Evolutionary conservation across 2,797 vertebrate species (phyloP), one percentile per base, ranked within the genome.

Genomic region (Oryzias dopingdopingensis): DNA sequence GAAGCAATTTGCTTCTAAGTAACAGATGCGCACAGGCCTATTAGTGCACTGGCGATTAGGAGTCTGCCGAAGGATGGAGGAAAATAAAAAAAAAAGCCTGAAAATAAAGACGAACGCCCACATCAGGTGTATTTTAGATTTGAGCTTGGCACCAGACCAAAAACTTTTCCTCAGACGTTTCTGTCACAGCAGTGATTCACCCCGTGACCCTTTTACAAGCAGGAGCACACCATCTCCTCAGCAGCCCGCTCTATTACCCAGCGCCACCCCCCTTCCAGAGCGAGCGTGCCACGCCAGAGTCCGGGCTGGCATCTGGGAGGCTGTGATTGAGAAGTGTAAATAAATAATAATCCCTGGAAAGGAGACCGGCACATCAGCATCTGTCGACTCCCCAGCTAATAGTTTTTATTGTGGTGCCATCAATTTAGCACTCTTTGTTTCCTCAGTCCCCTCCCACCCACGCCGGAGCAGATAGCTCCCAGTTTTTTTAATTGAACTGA

Each of bases 331-430:
- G 91, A 91, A 92, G 91, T 92, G 92, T 93, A 92, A 93, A 93
- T 93, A 93, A 93, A 93, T 93, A 93, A 93, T 93, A 91, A 92
- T 93, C 90, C 88, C 90, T 92, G 91, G 91, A 93, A 93, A 92
- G 91, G 88, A 89, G 91, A 91, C 86, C 89, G 86, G 90, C 90
- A 89, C 91, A 90, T 89, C 90, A 92, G 91, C 92, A 93, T 93
- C 92, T 93, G 92, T 91, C 89, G 85, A 86, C 89, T 92, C 91
- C 89, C 90, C 88, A 87, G 91, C 91, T 93, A 91, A 92, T 93
- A 92, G 92, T 92, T 92, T 88, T 92, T 90, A 92, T 92, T 92
- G 92, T 90, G 88, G 86, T 81, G 84, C 87, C 90, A 90, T 92
- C 90, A 90, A 91, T 92, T 92, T 91, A 91, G 88, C 90, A 85